Evolutionary conservation across 1,140 invertebrate species (phyloP), one percentile per base, ranked within the genome.

Genomic region (Gryllus bimaculatus): DNA sequence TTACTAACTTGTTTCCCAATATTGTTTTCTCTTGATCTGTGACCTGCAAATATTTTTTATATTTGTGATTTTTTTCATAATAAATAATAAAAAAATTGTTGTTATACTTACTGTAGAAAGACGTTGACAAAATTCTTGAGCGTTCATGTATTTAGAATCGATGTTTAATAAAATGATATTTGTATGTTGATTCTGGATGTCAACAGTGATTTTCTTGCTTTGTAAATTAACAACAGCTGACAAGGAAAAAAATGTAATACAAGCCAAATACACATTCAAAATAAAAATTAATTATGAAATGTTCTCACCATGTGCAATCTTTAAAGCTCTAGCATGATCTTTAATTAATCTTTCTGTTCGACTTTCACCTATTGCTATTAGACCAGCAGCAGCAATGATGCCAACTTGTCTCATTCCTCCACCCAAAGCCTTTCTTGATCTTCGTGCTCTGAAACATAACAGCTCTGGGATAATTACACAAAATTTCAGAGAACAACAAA

Each of bases 331-430:
- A 76, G 88, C 85, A 85, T 99, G 96, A 86, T 98, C 96, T 0
- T 90, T 85, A 7, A 82, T 82, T 26, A 98, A 86, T 73, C 89
- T 86, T 0, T 93, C 91, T 2, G 93, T 88, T 79, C 92, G 91
- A 79, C 93, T 89, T 18, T 96, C 92, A 12, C 98, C 83, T 66
- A 66, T 66, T 0, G 94, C 93, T 13, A 95, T 91, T 0, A 97
- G 82, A 6, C 95, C 96, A 21, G 96, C 93, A 0, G 95, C 96
- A 5, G 96, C 97, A 8, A 98, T 83, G 47, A 98, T 87, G 8
- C 97, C 97, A 21, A 88, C 90, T 87, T 98, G 96, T 79, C 96
- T 87, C 95, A 97, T 95, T 0, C 93, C 96, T 26, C 97, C 97
- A 13, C 97, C 97, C 15, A 99, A 83, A 74, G 91, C 93, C 86